Percentiles rank a stretch among this genome's conserved stretches.
These are phyloP conservation scores for Itoplectis maculator DNA, from an alignment of 2,888 invertebrate species.

Conservation along the genomic window DNA sequence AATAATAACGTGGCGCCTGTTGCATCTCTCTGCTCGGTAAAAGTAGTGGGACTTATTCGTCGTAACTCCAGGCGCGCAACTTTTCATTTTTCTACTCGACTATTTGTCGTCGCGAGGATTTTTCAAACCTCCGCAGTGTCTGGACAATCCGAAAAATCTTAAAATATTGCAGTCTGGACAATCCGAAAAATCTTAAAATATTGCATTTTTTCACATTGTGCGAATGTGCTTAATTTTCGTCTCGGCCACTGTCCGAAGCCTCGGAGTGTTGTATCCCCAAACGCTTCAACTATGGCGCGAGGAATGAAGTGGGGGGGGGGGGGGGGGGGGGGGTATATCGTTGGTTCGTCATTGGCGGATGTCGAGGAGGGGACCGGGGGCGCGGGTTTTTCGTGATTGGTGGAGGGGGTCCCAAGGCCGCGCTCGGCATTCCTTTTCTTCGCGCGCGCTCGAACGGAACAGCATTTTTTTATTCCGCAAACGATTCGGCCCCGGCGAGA, in stretches of 20 bases:
- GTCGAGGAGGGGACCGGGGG: slow-evolving; percentile 52
- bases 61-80: background rate
- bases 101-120: background rate
- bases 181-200: no score
- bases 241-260: background rate
- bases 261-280: background rate
- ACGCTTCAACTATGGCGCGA: background rate
- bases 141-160: no score
- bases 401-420: slow-evolving; percentile 69
- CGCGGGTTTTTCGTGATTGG: slow-evolving; percentile 63
- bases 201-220: background rate
- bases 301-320: no score
- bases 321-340: background rate
- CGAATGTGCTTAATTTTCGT: slow-evolving; percentile 34
- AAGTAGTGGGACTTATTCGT: background rate
- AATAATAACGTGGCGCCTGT: background rate
- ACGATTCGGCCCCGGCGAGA: slow-evolving; percentile 29
- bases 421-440: slow-evolving; percentile 65
- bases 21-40: slow-evolving; percentile 28
- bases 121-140: no score
- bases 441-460: slow-evolving; percentile 55
- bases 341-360: slow-evolving; percentile 42
- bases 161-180: no score
- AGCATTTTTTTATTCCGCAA: slow-evolving; percentile 46
- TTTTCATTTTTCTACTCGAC: background rate